phyloP scores from a whole-genome alignment of 2,888 invertebrate species.

The Machimus rusticus region DNA sequence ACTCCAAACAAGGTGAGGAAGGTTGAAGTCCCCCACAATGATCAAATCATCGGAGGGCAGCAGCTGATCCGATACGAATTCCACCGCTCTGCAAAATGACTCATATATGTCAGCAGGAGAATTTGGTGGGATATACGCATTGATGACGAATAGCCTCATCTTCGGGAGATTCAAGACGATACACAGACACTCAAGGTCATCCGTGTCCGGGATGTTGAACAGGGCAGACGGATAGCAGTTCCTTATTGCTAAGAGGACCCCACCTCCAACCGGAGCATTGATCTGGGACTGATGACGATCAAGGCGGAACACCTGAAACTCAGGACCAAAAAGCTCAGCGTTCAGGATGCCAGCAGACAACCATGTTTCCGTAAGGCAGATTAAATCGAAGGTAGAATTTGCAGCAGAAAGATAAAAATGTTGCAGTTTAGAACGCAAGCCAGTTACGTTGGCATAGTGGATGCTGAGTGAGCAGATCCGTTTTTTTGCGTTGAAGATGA shows the following conservation, averaged over 20 bases:
- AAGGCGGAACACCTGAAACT: neutral
- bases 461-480: neutral
- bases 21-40: no score
- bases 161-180: neutral
- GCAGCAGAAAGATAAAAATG: neutral
- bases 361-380: neutral
- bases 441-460: neutral
- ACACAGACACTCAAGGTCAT: neutral
- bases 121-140: neutral
- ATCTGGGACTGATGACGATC: neutral
- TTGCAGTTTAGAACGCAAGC: neutral
- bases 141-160: neutral
- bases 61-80: no score
- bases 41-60: no score
- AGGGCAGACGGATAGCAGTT: neutral
- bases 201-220: neutral
- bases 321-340: neutral
- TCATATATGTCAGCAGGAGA: neutral
- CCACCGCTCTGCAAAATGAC: no score
- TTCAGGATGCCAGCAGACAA: neutral
- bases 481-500: neutral
- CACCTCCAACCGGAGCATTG: neutral
- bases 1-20: neutral
- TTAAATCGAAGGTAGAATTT: neutral
- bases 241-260: neutral